These are phyloP conservation scores for Sarotherodon lohbergeri DNA, from an alignment of 2,113 vertebrate genomes.

Conservation along the genomic window DNA sequence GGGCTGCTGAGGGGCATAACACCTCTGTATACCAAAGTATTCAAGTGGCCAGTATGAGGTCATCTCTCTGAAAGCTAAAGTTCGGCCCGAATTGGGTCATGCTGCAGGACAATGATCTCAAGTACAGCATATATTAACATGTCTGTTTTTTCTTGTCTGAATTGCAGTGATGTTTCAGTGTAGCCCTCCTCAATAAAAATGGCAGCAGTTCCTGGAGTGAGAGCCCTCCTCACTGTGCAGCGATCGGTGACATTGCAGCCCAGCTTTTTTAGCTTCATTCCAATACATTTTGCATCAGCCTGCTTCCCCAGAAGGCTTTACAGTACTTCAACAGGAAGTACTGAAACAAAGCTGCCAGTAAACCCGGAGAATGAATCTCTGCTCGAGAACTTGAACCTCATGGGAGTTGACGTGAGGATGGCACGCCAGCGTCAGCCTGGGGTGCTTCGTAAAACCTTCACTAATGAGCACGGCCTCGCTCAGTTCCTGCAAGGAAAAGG, in stretches of 20 bases:
- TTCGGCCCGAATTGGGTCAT: neutral
- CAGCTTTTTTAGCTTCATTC: neutral
- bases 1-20: too few species aligned
- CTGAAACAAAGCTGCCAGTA: neutral
- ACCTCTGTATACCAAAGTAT: too few species aligned
- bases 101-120: neutral
- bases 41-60: too few species aligned
- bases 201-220: conserved; percentile 1
- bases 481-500: conserved; percentile 76
- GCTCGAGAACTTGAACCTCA: conserved; percentile 62
- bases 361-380: conserved; percentile 62
- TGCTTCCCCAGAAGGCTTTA: neutral
- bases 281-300: neutral
- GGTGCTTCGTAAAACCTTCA: conserved; percentile 62
- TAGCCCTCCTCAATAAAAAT: conserved; percentile 1
- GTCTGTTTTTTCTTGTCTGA: neutral
- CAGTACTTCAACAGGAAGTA: neutral
- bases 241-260: neutral
- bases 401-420: conserved; percentile 76
- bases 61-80: neutral
- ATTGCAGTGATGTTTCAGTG: neutral
- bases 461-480: conserved; percentile 70
- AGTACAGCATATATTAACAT: neutral
- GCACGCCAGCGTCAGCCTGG: conserved; percentile 66
- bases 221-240: neutral